phyloP scores from a whole-genome alignment of 2,797 vertebrate genomes.

The Apogon talboti region DNA sequence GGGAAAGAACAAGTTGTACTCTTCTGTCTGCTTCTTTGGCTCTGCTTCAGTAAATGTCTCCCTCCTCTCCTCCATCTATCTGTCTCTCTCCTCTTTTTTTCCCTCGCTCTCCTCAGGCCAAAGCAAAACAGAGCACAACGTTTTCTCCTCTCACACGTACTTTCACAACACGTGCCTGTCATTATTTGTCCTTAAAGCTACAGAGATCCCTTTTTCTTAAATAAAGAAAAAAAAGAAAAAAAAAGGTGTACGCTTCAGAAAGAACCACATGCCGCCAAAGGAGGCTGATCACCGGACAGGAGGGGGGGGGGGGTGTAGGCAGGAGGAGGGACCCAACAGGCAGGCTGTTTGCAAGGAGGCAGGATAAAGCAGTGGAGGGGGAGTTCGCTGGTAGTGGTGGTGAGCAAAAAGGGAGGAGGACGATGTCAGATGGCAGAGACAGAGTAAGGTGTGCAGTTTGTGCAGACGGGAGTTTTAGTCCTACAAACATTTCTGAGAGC shows the following conservation, averaged over 20 bases:
- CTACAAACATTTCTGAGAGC: conserved; percentile 24
- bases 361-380: too few species aligned
- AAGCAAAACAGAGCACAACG: conserved; percentile 45
- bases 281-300: conserved; percentile 55
- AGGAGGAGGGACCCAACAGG: too few species aligned
- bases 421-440: conserved; percentile 43
- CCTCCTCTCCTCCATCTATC: conserved; percentile 38
- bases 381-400: too few species aligned
- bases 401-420: conserved; percentile 18
- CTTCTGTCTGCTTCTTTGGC: conserved; percentile 63
- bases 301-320: conserved; percentile 12
- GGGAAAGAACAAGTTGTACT: conserved; percentile 79
- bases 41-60: conserved; percentile 57
- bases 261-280: conserved; percentile 60
- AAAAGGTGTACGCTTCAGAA: conserved; percentile 67
- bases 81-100: conserved; percentile 25
- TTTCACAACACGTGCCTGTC: conserved; percentile 55
- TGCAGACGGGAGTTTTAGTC: conserved; percentile 62
- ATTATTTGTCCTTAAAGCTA: conserved; percentile 86
- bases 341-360: too few species aligned
- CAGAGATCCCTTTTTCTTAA: conserved; percentile 47
- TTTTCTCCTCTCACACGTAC: conserved; percentile 55
- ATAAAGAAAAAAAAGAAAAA: neutral
- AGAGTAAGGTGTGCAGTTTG: conserved; percentile 56
- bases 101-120: conserved; percentile 22